phyloP scores from a whole-genome alignment of 2,113 vertebrate genomes.

The Cheilinus undulatus region DNA sequence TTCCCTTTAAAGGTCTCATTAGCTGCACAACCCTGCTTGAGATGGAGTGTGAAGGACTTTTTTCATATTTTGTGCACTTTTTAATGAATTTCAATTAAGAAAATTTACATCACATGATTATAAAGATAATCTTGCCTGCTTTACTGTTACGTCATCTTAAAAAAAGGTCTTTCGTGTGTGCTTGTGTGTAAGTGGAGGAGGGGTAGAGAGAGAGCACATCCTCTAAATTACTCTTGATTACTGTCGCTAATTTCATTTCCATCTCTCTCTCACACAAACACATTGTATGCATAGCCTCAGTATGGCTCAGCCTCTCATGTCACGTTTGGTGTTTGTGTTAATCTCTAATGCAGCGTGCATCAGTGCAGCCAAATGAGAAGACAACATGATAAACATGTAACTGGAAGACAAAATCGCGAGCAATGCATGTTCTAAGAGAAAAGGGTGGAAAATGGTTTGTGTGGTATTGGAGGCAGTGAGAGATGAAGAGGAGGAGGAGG shows the following conservation, averaged over 20 bases:
- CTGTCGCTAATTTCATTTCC: slow-evolving; percentile 45
- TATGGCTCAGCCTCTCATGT: slow-evolving; percentile 1
- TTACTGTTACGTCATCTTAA: background rate
- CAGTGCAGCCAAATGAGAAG: background rate
- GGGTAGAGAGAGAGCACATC: slow-evolving; percentile 1
- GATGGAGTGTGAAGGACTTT: no score
- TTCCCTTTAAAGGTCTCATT: no score
- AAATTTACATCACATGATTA: no score
- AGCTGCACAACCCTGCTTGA: no score
- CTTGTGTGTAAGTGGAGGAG: slow-evolving; percentile 5
- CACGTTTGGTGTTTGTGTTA: slow-evolving; percentile 6
- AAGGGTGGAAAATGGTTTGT: slow-evolving; percentile 27
- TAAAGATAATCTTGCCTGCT: no score
- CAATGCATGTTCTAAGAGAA: slow-evolving; percentile 3
- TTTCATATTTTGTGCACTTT: no score
- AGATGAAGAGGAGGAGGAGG: slow-evolving; percentile 36
- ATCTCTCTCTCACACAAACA: slow-evolving; percentile 9
- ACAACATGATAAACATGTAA: slow-evolving; percentile 3
- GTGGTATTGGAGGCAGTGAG: slow-evolving; percentile 18
- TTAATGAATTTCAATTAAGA: no score
- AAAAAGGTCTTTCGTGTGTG: background rate
- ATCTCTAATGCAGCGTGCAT: slow-evolving; percentile 2
- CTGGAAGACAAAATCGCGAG: slow-evolving; percentile 21
- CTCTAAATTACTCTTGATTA: slow-evolving; percentile 39
- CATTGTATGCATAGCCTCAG: slow-evolving; percentile 38